Percentiles rank a stretch among this genome's conserved stretches.
phyloP scores from a whole-genome alignment of 2,797 vertebrate species.

The Molossus molossus region DNA sequence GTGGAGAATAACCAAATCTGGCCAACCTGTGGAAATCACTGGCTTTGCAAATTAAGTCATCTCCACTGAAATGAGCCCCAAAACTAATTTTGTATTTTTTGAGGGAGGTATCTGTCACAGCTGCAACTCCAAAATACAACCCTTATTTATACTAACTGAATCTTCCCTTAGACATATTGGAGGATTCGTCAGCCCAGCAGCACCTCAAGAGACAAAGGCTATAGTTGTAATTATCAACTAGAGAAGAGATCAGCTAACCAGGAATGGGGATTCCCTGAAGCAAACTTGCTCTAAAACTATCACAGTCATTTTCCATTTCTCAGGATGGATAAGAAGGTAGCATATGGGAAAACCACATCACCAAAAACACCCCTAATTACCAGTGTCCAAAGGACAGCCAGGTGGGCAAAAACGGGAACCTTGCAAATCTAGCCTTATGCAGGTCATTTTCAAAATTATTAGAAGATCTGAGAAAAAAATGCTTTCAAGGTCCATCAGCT shows the following conservation, averaged over 20 bases:
- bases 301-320: slow-evolving; percentile 37
- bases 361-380: neutral
- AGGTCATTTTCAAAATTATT: slow-evolving; percentile 76
- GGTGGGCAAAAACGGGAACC: slow-evolving; percentile 51
- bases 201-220: slow-evolving; percentile 49
- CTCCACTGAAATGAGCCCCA: slow-evolving; percentile 19
- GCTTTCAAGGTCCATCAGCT: slow-evolving; percentile 70
- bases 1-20: slow-evolving; percentile 55
- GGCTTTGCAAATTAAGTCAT: slow-evolving; percentile 73
- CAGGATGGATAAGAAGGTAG: neutral
- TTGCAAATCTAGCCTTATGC: slow-evolving; percentile 55
- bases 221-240: neutral
- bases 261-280: slow-evolving; percentile 48
- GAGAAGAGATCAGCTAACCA: slow-evolving; percentile 26
- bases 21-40: slow-evolving; percentile 51
- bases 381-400: neutral
- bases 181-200: slow-evolving; percentile 7
- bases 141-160: slow-evolving; percentile 30
- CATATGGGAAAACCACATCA: slow-evolving; percentile 9
- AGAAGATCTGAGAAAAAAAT: slow-evolving; percentile 65
- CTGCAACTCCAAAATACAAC: slow-evolving; percentile 49
- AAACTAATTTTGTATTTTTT: slow-evolving; percentile 49
- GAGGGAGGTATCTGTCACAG: slow-evolving; percentile 55
- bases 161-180: neutral
- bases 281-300: slow-evolving; percentile 37